Base-by-base conservation (phyloP, 2,113 vertebrate genomes). In the Astur gentilis region DNA sequence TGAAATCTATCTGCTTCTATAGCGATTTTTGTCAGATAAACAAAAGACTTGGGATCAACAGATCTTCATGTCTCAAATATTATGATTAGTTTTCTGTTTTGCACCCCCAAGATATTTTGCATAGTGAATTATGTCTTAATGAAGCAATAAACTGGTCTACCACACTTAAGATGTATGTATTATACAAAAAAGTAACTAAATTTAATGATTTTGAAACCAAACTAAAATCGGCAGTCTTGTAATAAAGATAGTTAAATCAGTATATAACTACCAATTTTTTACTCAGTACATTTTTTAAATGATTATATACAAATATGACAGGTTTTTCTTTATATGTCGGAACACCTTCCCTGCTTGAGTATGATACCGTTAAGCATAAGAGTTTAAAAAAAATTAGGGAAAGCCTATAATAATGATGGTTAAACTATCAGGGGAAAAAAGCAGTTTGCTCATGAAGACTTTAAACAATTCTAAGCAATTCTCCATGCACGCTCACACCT, bases 241-340 rank as follows among this genome's bases (percentile, higher is more conserved):
- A n/a, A 29, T 27, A 40, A 18, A 38, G 25, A 5, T 6, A 31
- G 44, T 47, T 29, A 15, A 22, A 32, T 75, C 21, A 19, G 60
- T 26, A 3, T 13, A 2, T 26, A 14, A 21, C 18, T 47, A 7
- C 22, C 2, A 3, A 10, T 13, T 57, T 72, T 76, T 31, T 45
- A 29, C 9, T 32, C 10, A 11, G 31, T 42, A 17, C 18, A 4
- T 42, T 45, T 71, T 58, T 58, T 1, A 20, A 22, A 9, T 2
- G 0, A 9, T 79, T 55, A 12, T 12, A 19, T 14, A 13, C 25
- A 23, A 50, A 29, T 5, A 7, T 2, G 8, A 20, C 6, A 3
- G 23, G 19, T 10, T 67, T 75, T 42, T 31, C 22, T 89, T 47
- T 45, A 8, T 11, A 1, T 13, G 32, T 22, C 7, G n/a, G n/a